Conservation (phyloP, 2,113 vertebrate genomes). For the Sphaerodactylus townsendi region DNA sequence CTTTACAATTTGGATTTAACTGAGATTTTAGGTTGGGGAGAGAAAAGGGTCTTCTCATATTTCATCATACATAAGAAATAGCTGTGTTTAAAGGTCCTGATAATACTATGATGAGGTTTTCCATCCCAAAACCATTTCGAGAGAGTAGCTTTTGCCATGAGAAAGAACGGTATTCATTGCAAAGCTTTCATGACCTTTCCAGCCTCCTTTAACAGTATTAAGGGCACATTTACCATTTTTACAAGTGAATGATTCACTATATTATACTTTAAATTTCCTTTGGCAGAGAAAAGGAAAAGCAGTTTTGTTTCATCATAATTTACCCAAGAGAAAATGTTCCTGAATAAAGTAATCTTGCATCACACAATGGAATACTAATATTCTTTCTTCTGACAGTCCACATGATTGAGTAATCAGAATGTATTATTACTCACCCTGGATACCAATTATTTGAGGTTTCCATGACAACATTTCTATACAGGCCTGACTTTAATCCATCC, state of each 20-base stretch:
- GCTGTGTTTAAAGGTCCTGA: conserved; percentile 44
- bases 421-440: neutral
- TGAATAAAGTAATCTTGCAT: conserved; percentile 26
- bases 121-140: neutral
- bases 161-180: conserved; percentile 12
- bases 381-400: conserved; percentile 22
- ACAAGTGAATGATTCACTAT: conserved; percentile 25
- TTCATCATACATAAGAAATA: conserved; percentile 9
- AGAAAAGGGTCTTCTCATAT: neutral
- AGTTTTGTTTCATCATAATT: conserved; percentile 18
- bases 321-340: conserved; percentile 27
- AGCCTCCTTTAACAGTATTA: conserved; percentile 34
- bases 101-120: conserved; percentile 13
- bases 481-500: neutral
- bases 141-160: conserved; percentile 37
- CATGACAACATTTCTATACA: conserved; percentile 49
- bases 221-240: conserved; percentile 31
- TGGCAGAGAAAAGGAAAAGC: conserved; percentile 13
- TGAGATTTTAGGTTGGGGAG: neutral
- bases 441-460: conserved; percentile 44
- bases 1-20: no score
- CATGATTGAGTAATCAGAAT: conserved; percentile 5
- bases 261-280: neutral
- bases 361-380: conserved; percentile 18
- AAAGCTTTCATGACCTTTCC: conserved; percentile 39